Evolutionary conservation across 2,797 vertebrate species (phyloP).

Genomic region (Liasis olivaceus): DNA sequence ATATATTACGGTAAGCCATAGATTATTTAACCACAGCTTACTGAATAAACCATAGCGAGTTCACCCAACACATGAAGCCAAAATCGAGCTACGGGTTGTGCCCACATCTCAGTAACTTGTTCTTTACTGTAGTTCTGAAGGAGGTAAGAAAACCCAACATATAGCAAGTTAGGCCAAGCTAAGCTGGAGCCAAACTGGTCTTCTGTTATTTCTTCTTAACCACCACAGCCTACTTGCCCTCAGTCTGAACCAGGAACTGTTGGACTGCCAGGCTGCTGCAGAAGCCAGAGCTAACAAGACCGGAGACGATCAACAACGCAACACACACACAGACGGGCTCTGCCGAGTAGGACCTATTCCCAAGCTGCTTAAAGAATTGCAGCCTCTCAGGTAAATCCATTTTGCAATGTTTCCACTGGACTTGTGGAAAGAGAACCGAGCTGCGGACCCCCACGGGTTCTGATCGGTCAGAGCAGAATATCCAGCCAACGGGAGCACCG

Average conservation of each 20-base stretch:
- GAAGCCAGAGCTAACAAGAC: neutral
- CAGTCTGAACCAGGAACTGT: neutral
- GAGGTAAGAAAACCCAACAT: neutral
- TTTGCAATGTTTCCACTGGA: neutral
- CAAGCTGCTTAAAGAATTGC: neutral
- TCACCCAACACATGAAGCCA: neutral
- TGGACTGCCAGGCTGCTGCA: neutral
- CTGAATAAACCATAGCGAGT: neutral
- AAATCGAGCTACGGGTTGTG: neutral
- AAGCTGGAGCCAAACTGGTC: neutral
- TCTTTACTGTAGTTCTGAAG: too few relatives aligned
- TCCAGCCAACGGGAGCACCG: neutral
- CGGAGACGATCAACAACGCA: neutral
- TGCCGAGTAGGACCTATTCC: neutral
- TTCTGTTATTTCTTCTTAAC: neutral
- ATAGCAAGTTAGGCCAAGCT: neutral
- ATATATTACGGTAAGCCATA: neutral
- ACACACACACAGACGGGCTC: neutral
- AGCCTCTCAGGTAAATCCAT: neutral
- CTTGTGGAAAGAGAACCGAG: neutral
- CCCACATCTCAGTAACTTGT: neutral
- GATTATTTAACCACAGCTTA: neutral
- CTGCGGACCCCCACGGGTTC: too few relatives aligned
- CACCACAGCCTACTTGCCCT: neutral
- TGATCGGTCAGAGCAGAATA: neutral